These are phyloP conservation scores for Hydrotaea cyrtoneurina DNA, from an alignment of 2,888 invertebrate genomes.

Conservation along the genomic window DNA sequence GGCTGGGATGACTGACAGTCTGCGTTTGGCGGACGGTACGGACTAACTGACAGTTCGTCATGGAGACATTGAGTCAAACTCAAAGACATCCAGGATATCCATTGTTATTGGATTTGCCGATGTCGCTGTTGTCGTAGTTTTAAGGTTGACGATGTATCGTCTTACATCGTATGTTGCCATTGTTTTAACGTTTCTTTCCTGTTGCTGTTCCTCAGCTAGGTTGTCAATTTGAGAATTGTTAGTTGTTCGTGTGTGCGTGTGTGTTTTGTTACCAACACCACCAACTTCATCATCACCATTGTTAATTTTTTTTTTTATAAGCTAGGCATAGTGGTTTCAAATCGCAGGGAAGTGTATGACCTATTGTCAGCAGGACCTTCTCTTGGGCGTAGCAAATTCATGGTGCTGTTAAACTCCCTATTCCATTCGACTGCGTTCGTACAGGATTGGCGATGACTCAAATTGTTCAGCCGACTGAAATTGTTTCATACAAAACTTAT, in stretches of 20 bases:
- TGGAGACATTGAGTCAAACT: conserved; percentile 36
- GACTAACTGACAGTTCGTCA: conserved; percentile 18
- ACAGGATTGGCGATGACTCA: too few species aligned
- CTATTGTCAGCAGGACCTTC: too few species aligned
- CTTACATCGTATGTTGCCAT: background rate
- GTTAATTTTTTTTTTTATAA: too few species aligned
- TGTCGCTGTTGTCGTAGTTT: conserved; percentile 19
- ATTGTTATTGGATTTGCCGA: conserved; percentile 9
- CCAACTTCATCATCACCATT: conserved; percentile 18
- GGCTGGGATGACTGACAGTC: conserved; percentile 23
- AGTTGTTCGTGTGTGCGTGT: conserved; percentile 6
- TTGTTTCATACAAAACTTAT: too few species aligned
- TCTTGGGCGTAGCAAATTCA: too few species aligned
- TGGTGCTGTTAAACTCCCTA: too few species aligned
- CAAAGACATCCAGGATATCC: conserved; percentile 26
- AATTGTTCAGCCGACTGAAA: too few species aligned
- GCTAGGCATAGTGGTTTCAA: background rate
- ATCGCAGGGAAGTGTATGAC: too few species aligned
- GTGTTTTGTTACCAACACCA: conserved; percentile 39
- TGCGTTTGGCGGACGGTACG: background rate
- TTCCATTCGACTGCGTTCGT: too few species aligned
- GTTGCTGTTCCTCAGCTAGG: conserved; percentile 40
- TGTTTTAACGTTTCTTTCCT: conserved; percentile 35
- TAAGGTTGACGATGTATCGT: background rate
- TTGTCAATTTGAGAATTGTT: conserved; percentile 49